Evolutionary conservation across 2,797 vertebrate species (phyloP), one percentile per base, ranked within the genome.

Genomic region (Podarcis siculus): DNA sequence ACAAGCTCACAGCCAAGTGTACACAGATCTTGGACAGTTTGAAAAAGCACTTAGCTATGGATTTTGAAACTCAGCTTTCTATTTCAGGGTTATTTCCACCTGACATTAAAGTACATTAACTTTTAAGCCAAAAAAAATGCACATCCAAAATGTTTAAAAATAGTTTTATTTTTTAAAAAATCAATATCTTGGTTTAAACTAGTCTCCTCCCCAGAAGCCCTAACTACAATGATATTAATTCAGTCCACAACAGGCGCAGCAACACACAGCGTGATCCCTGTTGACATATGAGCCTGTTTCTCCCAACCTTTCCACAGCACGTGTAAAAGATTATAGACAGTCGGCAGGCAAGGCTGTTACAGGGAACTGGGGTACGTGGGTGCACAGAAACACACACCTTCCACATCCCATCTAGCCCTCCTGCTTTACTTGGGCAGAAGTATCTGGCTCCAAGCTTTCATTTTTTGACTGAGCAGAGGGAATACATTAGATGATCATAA

Each of bases 131-230:
- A 64, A 49, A 49, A 4, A 87, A 39, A 75, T 10, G n/a, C 8
- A 42, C 66, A 2, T 0, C 42, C 75, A 32, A 10, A 8, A 89
- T 75, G 58, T 92, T 77, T 91, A 87, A 86, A 87, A 92, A 79
- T 19, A 85, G 73, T 21, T 80, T 86, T 39, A 0, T 77, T 87
- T 80, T 91, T 87, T 1, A 19, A 79, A 86, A 92, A 90, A 55
- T 67, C 84, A 4, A 90, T 27, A 77, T 82, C 55, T 45, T 86
- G 91, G 79, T 61, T 61, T 45, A 80, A 86, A 72, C 0, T 9
- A 25, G 86, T 42, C 30, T 71, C 23, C 12, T 66, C n/a, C 37
- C 21, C 25, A 39, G 32, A 67, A 25, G 1, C 19, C 39, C 58
- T 23, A 32, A 42, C 0, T 10, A 67, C 64, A 92, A 87, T 45